Percentiles rank a stretch among this genome's conserved stretches.
phyloP scores from a whole-genome alignment of 2,113 vertebrate genomes.

The Rhadina sibilatrix region DNA sequence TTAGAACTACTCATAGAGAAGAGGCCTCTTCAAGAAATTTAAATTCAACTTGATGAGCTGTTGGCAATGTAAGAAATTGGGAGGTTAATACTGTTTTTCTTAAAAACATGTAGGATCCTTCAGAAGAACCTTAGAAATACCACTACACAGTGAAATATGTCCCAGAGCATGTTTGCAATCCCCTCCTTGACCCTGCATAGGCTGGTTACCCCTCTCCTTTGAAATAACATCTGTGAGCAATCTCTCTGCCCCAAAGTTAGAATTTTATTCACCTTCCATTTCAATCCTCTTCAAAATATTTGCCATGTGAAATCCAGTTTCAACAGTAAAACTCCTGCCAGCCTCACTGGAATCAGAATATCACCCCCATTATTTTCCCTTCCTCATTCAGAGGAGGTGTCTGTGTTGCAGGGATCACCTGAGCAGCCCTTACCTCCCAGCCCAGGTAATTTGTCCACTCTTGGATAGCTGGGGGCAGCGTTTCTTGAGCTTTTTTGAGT shows the following conservation, averaged over 20 bases:
- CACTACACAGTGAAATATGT: not conserved
- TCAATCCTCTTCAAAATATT: not conserved
- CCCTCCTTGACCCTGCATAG: not conserved
- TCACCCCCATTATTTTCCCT: not conserved
- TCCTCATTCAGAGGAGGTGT: not conserved
- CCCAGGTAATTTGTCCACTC: slow-evolving; percentile 88
- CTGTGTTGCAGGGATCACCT: not conserved
- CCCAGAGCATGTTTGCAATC: not conserved
- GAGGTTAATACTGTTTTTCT: not conserved
- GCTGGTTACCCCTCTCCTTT: not conserved
- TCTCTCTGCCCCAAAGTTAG: not conserved
- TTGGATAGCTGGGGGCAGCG: slow-evolving; percentile 82
- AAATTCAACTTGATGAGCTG: not conserved
- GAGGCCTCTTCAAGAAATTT: not conserved
- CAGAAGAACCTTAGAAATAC: not conserved
- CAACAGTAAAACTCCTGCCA: not conserved
- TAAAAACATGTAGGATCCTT: not conserved
- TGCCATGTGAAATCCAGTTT: not conserved
- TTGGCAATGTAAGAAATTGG: not conserved
- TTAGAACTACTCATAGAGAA: not conserved
- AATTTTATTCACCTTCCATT: not conserved
- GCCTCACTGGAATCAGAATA: not conserved
- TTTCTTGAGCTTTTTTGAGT: slow-evolving; percentile 79
- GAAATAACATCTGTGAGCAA: not conserved
- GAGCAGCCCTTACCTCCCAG: slow-evolving; percentile 76